phyloP scores from a whole-genome alignment of 2,888 invertebrate species.

The Agrochola litura region DNA sequence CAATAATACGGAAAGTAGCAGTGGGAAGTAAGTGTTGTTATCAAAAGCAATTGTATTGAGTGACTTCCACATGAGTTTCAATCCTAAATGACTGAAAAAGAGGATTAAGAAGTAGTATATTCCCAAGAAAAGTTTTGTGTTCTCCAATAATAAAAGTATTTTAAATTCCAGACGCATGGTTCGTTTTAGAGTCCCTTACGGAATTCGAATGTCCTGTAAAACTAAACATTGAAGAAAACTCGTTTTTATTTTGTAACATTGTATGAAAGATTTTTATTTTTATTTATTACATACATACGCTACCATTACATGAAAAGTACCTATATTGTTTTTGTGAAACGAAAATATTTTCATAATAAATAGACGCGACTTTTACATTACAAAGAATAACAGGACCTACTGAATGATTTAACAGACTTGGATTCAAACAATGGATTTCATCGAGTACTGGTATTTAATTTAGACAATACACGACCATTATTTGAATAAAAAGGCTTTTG shows the following conservation, averaged over 20 bases:
- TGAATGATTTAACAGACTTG: constrained; percentile 68
- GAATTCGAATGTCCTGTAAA: no score
- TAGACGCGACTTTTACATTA: neutral
- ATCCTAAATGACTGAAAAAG: no score
- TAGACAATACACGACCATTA: constrained; percentile 26
- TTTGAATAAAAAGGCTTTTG: constrained; percentile 39
- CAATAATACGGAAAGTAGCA: neutral
- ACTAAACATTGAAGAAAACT: no score
- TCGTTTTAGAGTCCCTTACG: no score
- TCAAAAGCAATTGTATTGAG: constrained; percentile 20
- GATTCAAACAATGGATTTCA: constrained; percentile 52
- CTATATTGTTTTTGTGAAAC: neutral
- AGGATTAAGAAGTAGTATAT: neutral
- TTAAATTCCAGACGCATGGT: neutral
- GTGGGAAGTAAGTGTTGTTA: constrained; percentile 15
- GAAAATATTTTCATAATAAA: neutral
- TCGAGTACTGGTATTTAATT: constrained; percentile 44
- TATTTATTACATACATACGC: no score
- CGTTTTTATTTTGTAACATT: no score
- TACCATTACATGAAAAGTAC: no score
- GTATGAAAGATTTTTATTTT: no score
- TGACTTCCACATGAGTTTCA: neutral
- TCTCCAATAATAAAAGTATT: neutral
- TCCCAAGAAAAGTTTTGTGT: neutral
- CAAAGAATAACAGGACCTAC: constrained; percentile 60